phyloP scores from a whole-genome alignment of 1,140 invertebrate genomes.

The Leptinotarsa defecta region DNA sequence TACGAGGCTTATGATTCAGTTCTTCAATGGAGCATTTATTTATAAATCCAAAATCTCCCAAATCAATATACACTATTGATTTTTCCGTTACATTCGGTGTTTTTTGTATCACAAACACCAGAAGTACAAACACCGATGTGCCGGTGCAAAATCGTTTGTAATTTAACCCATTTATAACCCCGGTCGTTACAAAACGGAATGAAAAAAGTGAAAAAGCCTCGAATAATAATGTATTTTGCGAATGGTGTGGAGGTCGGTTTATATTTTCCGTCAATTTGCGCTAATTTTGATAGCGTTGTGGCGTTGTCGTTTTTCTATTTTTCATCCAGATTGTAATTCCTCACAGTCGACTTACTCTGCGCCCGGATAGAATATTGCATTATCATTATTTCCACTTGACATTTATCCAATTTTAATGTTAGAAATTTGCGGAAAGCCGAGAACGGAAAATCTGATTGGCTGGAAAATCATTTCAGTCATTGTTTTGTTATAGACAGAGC shows the following conservation, averaged over 20 bases:
- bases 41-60: too few relatives aligned
- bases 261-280: constrained; percentile 55
- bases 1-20: too few relatives aligned
- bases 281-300: constrained; percentile 55
- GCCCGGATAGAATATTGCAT: constrained; percentile 48
- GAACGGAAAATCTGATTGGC: background rate
- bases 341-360: constrained; percentile 48
- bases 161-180: background rate
- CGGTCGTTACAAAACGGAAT: background rate
- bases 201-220: constrained; percentile 17
- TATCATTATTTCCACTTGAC: constrained; percentile 54
- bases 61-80: too few relatives aligned
- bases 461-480: too few relatives aligned
- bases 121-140: too few relatives aligned
- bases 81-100: too few relatives aligned
- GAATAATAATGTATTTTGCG: constrained; percentile 36
- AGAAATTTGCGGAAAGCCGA: background rate
- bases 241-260: constrained; percentile 44
- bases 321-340: constrained; percentile 54
- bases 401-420: constrained; percentile 39
- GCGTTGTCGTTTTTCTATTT: constrained; percentile 52
- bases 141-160: background rate
- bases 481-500: too few relatives aligned
- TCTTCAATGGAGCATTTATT: too few relatives aligned
- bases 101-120: too few relatives aligned